Evolutionary conservation across 2,888 invertebrate species (phyloP).

Genomic region (Bugula neritina): DNA sequence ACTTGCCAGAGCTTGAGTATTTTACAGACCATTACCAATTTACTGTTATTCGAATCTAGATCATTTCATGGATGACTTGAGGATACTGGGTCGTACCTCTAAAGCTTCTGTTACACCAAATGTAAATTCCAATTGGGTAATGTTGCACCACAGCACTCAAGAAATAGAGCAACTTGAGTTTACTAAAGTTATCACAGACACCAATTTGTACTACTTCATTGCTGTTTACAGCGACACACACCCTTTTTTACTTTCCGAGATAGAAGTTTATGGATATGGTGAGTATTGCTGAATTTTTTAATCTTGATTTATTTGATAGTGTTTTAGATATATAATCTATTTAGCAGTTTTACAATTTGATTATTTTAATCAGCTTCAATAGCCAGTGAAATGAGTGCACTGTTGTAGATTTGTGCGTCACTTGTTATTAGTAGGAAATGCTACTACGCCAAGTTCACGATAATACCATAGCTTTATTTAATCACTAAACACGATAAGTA

Average conservation of each 20-base stretch:
- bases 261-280: not conserved
- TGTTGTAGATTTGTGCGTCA: no score
- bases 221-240: not conserved
- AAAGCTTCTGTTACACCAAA: not conserved
- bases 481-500: no score
- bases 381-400: no score
- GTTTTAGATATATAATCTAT: no score
- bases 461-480: no score
- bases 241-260: not conserved
- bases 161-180: not conserved
- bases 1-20: no score
- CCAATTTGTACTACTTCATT: not conserved
- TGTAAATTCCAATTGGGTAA: not conserved
- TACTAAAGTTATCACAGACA: not conserved
- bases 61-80: not conserved
- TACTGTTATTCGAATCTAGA: not conserved
- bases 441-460: no score
- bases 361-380: no score
- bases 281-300: not conserved
- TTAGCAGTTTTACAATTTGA: no score
- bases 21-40: no score
- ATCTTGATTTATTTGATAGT: no score
- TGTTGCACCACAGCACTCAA: not conserved
- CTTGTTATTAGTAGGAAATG: no score
- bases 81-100: not conserved